Base-by-base conservation (phyloP, 2,888 invertebrate species). In the Ctena decussata region DNA sequence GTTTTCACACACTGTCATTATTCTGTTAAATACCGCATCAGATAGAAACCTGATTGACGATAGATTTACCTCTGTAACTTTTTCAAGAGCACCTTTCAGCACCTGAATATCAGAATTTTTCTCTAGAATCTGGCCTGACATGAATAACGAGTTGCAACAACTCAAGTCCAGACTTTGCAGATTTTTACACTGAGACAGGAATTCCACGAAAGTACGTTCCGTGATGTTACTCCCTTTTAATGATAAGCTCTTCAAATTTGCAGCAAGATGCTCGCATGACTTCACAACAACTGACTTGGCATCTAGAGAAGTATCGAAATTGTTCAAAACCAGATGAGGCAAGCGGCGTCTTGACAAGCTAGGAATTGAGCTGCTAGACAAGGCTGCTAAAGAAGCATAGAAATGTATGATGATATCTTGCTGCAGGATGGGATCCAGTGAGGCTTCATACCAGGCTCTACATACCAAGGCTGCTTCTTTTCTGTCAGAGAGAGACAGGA, bases 31-130 rank as follows among this genome's bases (percentile, higher is more conserved):
- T 18, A 97, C 96, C n/a, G 97, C 97, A 96, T 98, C 98, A 1
- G 97, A 97, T 49, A 98, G 96, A 94, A 97, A 97, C 87, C 97
- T 97, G 93, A 98, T 97, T 53, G 97, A 97, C 30, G 97, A 96
- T 80, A 98, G 95, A 80, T 97, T 97, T 35, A 98, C 95, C 77
- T 96, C 96, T 85, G 96, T 96, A 18, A 98, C 95, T 85, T 96
- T 96, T 81, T 80, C 73, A 53, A 95, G 86, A 0, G 83, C 82
- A 6, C 76, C 32, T 60, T 87, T 85, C 32, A 95, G 65, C 12
- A 76, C 46, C 53, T 88, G 85, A 1, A 92, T 76, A 65, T 97
- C 97, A 18, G 96, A 96, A 73, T 97, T 96, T 41, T 97, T 96
- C 91, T 97, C 97, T 57, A 97, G 94, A 57, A 98, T 96, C 21